phyloP scores from a whole-genome alignment of 2,888 invertebrate species.

The Acleris cristana region DNA sequence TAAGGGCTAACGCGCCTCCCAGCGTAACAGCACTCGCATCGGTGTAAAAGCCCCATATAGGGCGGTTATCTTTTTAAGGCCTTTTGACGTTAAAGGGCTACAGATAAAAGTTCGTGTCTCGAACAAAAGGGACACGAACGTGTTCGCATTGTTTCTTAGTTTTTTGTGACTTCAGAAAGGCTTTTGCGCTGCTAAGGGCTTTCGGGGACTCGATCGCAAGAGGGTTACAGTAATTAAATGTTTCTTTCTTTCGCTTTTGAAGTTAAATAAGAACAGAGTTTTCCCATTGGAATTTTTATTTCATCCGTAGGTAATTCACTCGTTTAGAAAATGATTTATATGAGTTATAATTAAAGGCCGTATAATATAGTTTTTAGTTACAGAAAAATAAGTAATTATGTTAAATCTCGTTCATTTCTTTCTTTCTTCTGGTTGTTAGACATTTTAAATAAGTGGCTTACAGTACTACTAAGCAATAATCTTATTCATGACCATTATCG shows the following conservation, averaged over 20 bases:
- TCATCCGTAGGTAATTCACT: too few relatives aligned
- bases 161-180: constrained; percentile 5
- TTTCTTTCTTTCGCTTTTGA: constrained; percentile 6
- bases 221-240: constrained; percentile 28
- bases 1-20: constrained; percentile 4
- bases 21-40: background rate
- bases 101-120: constrained; percentile 28
- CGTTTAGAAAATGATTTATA: too few relatives aligned
- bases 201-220: constrained; percentile 4
- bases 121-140: constrained; percentile 24
- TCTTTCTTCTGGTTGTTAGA: too few relatives aligned
- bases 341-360: too few relatives aligned
- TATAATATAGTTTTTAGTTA: too few relatives aligned
- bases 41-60: background rate
- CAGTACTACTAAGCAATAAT: too few relatives aligned
- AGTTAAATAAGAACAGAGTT: background rate
- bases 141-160: constrained; percentile 24
- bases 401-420: too few relatives aligned
- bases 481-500: too few relatives aligned
- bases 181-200: constrained; percentile 1
- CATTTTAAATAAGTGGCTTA: too few relatives aligned
- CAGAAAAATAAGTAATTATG: too few relatives aligned
- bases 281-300: background rate
- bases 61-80: constrained; percentile 30
- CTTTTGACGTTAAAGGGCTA: constrained; percentile 31